Base-by-base conservation (phyloP, 2,888 invertebrate genomes). In the Tanaodytes sp. region DNA sequence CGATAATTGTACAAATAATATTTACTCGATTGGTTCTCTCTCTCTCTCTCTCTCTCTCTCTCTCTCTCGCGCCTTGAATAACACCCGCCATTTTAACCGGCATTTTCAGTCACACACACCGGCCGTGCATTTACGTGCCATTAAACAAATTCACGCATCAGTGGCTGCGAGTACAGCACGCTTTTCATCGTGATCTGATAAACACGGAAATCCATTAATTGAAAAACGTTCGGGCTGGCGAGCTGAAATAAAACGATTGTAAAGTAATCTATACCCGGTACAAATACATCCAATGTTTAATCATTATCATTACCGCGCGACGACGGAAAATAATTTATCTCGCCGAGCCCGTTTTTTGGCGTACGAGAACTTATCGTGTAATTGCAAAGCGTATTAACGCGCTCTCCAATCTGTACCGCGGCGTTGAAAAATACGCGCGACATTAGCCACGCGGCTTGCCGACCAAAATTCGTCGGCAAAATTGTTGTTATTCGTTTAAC, bases 131-230 rank as follows among this genome's bases (percentile, higher is more conserved):
- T 73, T 75, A 72, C 71, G 72, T 66, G 65, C 72, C 57, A 64
- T 72, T 71, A 74, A 75, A 75, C 72, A 75, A 77, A 78, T 78
- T 78, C 74, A 74, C 72, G 76, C 73, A 73, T 73, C 75, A 74
- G 71, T 75, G 72, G 67, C 46, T 66, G 52, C 65, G 49, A 58
- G 59, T 67, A 61, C 63, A 69, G 63, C 69, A 70, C 72, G 70
- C 68, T 69, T 71, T 71, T 69, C 69, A 71, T 65, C 70, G 75
- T 73, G 75, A 74, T 72, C 77, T 74, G 74, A 77, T 80, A 79
- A 79, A 78, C 75, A 78, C 76, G 79, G 74, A 80, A 82, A 81
- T 81, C 79, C 81, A 80, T 82, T 82, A 82, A 82, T 82, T 80
- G 81, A 80, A 79, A 81, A 82, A 81, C 76, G 78, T 76, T 80